Conservation (phyloP, 2,797 vertebrate genomes). For the Kryptopterus vitreolus region DNA sequence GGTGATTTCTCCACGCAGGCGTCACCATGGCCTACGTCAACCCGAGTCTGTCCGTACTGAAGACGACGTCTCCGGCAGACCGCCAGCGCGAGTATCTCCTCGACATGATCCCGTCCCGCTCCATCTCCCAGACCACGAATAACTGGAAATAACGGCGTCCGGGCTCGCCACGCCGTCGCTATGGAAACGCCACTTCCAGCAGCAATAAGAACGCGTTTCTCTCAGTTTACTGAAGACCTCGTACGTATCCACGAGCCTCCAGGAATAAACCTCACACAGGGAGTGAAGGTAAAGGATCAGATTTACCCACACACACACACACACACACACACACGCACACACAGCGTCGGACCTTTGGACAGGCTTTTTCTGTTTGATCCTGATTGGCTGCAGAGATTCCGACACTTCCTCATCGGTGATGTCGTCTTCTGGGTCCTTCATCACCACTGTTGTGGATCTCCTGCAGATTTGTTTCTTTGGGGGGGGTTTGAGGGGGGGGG, state of each 20-base stretch:
- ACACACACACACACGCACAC: background rate
- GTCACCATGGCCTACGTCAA: conserved; percentile 91
- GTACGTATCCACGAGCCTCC: conserved; percentile 9
- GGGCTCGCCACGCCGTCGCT: background rate
- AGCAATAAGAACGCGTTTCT: conserved; percentile 60
- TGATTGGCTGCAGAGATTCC: conserved; percentile 34
- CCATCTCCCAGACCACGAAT: conserved; percentile 93
- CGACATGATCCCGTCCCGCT: conserved; percentile 98
- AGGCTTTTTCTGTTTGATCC: conserved; percentile 30
- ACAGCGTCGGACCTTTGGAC: conserved; percentile 15
- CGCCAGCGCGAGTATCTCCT: conserved; percentile 98
- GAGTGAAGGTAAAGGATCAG: conserved; percentile 22
- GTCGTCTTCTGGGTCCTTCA: conserved; percentile 18
- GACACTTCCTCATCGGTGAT: conserved; percentile 2
- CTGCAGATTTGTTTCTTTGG: background rate
- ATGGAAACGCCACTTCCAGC: conserved; percentile 53
- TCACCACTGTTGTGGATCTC: conserved; percentile 8
- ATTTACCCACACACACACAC: background rate
- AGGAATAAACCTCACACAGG: background rate
- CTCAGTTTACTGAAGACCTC: conserved; percentile 25
- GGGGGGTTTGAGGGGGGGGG: too few species aligned
- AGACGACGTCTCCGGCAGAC: conserved; percentile 87
- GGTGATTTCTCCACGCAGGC: too few species aligned
- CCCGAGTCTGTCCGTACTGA: conserved; percentile 89
- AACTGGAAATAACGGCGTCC: conserved; percentile 89